Evolutionary conservation across 2,113 vertebrate genomes (phyloP).

Genomic region (Trachemys scripta): DNA sequence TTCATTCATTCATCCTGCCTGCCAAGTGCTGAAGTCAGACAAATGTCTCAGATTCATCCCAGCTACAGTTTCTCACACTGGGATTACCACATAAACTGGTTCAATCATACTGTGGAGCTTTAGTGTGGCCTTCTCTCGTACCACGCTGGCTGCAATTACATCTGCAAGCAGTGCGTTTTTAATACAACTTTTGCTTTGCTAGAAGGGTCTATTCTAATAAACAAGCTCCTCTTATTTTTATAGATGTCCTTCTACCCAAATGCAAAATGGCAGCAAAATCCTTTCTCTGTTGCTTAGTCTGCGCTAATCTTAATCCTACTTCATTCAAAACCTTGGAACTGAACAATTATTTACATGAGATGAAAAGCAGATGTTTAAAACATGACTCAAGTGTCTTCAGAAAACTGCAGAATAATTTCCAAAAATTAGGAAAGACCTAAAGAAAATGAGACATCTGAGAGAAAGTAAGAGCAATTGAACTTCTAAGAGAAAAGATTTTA

Average conservation of each 20-base stretch:
- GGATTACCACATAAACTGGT: constrained; percentile 78
- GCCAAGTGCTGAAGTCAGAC: constrained; percentile 82
- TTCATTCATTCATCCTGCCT: constrained; percentile 46
- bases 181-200: constrained; percentile 63
- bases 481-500: background rate
- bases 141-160: constrained; percentile 40
- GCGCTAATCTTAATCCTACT: background rate
- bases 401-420: background rate
- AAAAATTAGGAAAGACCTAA: background rate
- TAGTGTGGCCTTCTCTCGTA: constrained; percentile 61
- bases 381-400: background rate
- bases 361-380: background rate
- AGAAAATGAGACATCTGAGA: background rate
- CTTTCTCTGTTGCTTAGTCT: rapidly evolving
- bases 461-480: rapidly evolving
- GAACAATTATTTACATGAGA: background rate
- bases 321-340: rapidly evolving
- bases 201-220: background rate
- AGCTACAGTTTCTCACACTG: constrained; percentile 79
- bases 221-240: background rate
- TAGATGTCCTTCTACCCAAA: background rate
- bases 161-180: constrained; percentile 60
- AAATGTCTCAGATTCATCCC: constrained; percentile 55
- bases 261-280: rapidly evolving
- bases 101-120: background rate